Conservation (phyloP, 1,140 invertebrate species). For the Bradynema listronoti region DNA sequence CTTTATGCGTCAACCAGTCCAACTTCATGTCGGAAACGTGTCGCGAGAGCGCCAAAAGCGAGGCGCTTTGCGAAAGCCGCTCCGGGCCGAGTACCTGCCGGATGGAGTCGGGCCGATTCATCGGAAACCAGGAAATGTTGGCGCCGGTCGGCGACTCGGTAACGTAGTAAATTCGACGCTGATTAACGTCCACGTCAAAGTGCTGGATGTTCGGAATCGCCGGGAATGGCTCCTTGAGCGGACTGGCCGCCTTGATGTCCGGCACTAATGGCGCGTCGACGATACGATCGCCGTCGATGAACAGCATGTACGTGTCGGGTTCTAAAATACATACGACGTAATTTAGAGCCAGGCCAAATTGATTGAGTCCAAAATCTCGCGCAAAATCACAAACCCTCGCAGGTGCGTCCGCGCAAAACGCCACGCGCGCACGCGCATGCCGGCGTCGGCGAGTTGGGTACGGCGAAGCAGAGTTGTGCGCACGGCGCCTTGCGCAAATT, state of each 20-base stretch:
- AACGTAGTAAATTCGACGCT: constrained; percentile 51
- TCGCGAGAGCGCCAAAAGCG: constrained; percentile 19
- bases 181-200: constrained; percentile 54
- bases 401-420: constrained; percentile 66
- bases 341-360: background rate
- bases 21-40: constrained; percentile 55
- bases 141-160: constrained; percentile 49
- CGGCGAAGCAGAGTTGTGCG: constrained; percentile 88
- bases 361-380: constrained; percentile 58
- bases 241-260: constrained; percentile 43
- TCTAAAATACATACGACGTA: constrained; percentile 29
- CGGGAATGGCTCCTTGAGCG: constrained; percentile 50
- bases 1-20: constrained; percentile 56
- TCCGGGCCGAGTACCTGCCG: constrained; percentile 39
- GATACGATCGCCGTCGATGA: constrained; percentile 77
- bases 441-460: constrained; percentile 65
- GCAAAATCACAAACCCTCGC: constrained; percentile 63
- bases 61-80: constrained; percentile 16
- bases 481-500: constrained; percentile 65
- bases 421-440: constrained; percentile 86
- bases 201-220: constrained; percentile 45
- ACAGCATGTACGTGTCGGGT: constrained; percentile 71
- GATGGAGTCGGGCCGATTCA: constrained; percentile 48
- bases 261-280: constrained; percentile 53
- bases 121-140: constrained; percentile 56